Evolutionary conservation across 2,888 invertebrate genomes (phyloP).

Genomic region (Caenorhabditis afra): DNA sequence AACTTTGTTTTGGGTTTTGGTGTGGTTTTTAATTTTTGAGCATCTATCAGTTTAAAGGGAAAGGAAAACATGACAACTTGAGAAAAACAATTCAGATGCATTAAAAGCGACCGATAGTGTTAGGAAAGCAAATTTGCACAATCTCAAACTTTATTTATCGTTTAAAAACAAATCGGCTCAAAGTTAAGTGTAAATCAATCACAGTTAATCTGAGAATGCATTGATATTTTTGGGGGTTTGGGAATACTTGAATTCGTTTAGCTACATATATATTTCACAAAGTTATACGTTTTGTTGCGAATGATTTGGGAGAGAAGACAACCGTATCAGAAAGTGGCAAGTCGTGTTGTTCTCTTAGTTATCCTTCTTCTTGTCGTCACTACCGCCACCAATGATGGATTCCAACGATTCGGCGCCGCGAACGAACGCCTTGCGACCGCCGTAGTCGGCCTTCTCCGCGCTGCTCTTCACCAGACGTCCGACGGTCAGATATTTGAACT

Average conservation of each 20-base stretch:
- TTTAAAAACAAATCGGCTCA: no score
- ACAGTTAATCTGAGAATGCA: background rate
- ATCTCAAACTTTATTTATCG: no score
- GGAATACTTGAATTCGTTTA: no score
- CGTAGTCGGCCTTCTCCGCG: constrained; percentile 68
- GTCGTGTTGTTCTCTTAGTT: constrained; percentile 10
- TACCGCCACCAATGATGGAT: constrained; percentile 24
- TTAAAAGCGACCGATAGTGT: no score
- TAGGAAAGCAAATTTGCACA: no score
- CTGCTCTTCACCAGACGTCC: constrained; percentile 72
- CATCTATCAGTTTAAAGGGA: no score
- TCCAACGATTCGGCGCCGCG: constrained; percentile 49
- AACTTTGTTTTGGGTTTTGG: background rate
- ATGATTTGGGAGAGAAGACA: constrained; percentile 1
- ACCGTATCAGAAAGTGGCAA: constrained; percentile 23
- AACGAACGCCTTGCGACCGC: constrained; percentile 53
- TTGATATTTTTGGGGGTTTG: background rate
- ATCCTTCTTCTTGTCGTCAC: constrained; percentile 28
- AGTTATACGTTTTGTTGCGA: no score
- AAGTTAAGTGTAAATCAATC: no score
- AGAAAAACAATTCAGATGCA: no score
- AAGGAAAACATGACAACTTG: no score
- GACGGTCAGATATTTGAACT: constrained; percentile 70
- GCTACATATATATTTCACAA: no score
- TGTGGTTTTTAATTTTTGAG: background rate